Evolutionary conservation across 2,797 vertebrate genomes (phyloP), one percentile per base, ranked within the genome.

Genomic region (Sternarchorhynchus goeldii): DNA sequence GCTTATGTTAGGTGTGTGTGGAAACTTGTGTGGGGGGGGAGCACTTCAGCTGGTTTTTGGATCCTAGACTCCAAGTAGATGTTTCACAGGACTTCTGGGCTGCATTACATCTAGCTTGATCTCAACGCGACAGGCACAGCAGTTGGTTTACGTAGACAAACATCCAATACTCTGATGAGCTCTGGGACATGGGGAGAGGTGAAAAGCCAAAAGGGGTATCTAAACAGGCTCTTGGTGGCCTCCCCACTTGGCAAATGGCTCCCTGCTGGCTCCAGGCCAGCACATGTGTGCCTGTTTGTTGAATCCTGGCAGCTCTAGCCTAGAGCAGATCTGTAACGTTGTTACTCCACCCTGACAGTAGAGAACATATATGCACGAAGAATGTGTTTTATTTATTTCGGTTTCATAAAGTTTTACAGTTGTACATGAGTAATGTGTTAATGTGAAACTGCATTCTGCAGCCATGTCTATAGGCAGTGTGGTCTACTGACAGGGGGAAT

Each of bases 161-260:
- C 66, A 66, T 71, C 73, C 73, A 82, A 34, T 50, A 67, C 73
- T 45, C 64, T 82, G 77, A 82, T 60, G 73, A 72, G 68, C 68
- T 72, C 55, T 63, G 39, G 41, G 25, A 53, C 81, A 76, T 76
- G 73, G 21, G 57, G 77, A 79, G 77, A 82, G 81, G 78, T 82
- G 78, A 78, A 80, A 73, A 64, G 63, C 75, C 78, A 85, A 78
- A 83, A 70, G 69, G 76, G 63, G 36, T 78, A 75, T 72, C 78
- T 70, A 80, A 69, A 78, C 78, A 73, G 25, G 16, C 73, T 57
- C n/a, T 41, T 39, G 69, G 34, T 78, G 60, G 65, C 64, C 68
- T 50, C 60, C 67, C 21, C 25, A 75, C 53, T 69, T 31, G 68
- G 76, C 45, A 76, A 69, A 41, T 32, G 20, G 34, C 63, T 53